Percentiles rank a stretch among this genome's conserved stretches.
Conservation (phyloP, 2,797 vertebrate genomes). For the Hafferia zeledoni region DNA sequence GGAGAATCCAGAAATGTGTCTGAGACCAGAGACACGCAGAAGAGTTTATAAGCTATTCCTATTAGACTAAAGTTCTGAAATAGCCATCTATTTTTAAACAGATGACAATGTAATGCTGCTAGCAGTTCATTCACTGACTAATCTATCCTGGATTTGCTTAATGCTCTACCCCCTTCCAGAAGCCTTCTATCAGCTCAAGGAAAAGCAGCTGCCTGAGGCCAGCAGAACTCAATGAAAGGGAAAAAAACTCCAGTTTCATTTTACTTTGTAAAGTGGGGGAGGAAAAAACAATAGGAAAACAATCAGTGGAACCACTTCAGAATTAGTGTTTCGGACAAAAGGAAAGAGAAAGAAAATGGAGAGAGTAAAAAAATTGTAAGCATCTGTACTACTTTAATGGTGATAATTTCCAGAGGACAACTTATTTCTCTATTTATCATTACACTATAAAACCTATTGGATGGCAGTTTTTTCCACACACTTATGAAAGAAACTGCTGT, state of each 20-base stretch:
- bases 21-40: background rate
- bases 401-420: background rate
- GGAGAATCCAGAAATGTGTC: background rate
- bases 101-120: background rate
- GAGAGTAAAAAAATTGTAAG: background rate
- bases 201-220: background rate
- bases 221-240: background rate
- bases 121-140: constrained; percentile 32
- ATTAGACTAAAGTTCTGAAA: background rate
- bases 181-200: background rate
- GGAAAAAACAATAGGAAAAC: background rate
- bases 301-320: background rate
- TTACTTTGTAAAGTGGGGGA: background rate
- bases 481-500: background rate
- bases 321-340: background rate
- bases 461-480: background rate
- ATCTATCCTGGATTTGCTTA: constrained; percentile 45
- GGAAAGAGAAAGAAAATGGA: background rate
- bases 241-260: background rate
- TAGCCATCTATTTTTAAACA: constrained; percentile 34
- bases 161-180: background rate
- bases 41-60: background rate
- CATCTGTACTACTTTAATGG: background rate
- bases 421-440: background rate
- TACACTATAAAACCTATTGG: background rate